A percentile compares a stretch with the other conserved stretches of the same genome.
These are phyloP conservation scores for Plestiodon gilberti DNA, from an alignment of 2,113 vertebrate genomes.

Conservation along the genomic window DNA sequence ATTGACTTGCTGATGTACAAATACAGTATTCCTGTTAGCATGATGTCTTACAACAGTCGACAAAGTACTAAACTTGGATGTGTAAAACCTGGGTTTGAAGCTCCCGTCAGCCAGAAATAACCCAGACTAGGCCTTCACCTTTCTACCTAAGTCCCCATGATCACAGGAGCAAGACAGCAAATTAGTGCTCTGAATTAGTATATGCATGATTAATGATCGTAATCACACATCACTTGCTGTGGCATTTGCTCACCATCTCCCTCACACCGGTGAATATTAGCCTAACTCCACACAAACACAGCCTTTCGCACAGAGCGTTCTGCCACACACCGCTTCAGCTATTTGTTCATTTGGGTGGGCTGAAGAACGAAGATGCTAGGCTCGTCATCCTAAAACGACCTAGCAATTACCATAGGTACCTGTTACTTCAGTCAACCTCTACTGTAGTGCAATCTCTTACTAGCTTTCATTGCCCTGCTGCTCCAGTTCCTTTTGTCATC, in stretches of 20 bases:
- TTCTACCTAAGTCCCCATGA: not conserved
- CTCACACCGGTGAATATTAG: conserved; percentile 22
- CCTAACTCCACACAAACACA: not conserved
- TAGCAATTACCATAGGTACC: not conserved
- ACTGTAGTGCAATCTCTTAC: not conserved
- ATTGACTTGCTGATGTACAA: too few relatives aligned
- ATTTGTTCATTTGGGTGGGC: not conserved
- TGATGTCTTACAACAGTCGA: not conserved
- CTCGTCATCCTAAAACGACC: not conserved
- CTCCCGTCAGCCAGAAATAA: not conserved
- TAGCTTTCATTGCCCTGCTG: not conserved
- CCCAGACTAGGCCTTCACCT: not conserved
- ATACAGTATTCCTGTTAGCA: too few relatives aligned
- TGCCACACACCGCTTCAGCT: conserved; percentile 33
- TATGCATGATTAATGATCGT: not conserved
- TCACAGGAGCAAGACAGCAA: not conserved
- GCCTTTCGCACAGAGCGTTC: conserved; percentile 15
- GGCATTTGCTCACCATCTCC: conserved; percentile 32
- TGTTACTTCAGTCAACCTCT: not conserved
- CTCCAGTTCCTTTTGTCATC: not conserved
- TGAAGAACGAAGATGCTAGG: not conserved
- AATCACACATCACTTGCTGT: not conserved
- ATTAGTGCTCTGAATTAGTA: not conserved
- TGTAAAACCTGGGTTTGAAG: not conserved
- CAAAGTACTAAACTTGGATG: not conserved